Conservation (phyloP, 2,797 vertebrate species). For the Tokudaia tokunoshimensis region DNA sequence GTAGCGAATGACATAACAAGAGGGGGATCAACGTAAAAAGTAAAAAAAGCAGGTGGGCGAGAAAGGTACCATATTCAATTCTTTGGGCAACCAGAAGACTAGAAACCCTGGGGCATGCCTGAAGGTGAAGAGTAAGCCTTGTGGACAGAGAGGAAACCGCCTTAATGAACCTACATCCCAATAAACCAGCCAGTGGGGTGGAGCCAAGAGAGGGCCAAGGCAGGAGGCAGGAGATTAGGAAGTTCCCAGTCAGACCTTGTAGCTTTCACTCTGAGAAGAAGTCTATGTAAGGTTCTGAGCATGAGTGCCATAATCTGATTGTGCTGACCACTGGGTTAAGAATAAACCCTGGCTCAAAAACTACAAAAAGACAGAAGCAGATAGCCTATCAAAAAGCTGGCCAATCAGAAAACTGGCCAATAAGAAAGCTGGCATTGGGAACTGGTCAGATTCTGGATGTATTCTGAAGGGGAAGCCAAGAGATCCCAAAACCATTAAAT, state of each 20-base stretch:
- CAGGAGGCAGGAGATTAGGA: background rate
- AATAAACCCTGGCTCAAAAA: background rate
- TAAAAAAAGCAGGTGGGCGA: background rate
- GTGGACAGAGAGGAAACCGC: background rate
- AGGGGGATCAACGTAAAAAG: background rate
- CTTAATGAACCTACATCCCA: background rate
- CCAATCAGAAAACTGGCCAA: background rate
- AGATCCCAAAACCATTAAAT: conserved; percentile 25
- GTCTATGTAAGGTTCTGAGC: conserved; percentile 13
- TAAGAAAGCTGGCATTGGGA: background rate
- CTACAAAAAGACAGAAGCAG: background rate
- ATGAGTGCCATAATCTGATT: background rate
- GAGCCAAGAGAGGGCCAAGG: background rate
- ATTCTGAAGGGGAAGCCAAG: background rate
- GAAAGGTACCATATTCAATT: background rate
- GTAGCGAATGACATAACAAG: background rate
- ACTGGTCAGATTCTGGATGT: background rate
- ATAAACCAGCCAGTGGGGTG: background rate
- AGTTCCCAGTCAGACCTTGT: background rate
- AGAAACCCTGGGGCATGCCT: background rate
- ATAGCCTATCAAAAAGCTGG: background rate
- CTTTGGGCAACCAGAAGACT: background rate
- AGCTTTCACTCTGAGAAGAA: background rate
- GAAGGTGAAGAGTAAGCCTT: background rate
- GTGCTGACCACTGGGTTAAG: background rate